Percentiles rank a stretch among this genome's conserved stretches.
Evolutionary conservation across 2,888 invertebrate genomes (phyloP).

Genomic region (Pinctada fucata): DNA sequence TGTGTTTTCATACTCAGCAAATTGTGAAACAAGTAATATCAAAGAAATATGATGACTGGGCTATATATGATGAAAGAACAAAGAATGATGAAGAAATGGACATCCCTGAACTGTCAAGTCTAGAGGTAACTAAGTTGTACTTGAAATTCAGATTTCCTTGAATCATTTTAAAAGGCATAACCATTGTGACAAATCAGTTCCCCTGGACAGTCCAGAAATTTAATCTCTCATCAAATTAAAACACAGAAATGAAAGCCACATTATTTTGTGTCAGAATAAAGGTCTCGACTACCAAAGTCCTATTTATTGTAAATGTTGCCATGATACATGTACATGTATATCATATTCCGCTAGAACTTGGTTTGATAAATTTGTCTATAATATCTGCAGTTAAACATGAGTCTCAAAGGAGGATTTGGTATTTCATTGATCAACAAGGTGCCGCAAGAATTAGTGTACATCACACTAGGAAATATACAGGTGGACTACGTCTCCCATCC

Average conservation of each 20-base stretch:
- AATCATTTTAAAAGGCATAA: too few species aligned
- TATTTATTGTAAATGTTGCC: too few species aligned
- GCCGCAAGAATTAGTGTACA: conserved; percentile 89
- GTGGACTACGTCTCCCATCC: conserved; percentile 72
- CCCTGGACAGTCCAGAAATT: too few species aligned
- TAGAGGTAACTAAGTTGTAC: conserved; percentile 18
- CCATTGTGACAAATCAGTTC: too few species aligned
- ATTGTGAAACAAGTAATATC: conserved; percentile 5
- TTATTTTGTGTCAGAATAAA: too few species aligned
- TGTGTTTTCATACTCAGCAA: background rate
- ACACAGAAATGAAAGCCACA: too few species aligned
- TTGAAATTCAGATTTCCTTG: too few species aligned
- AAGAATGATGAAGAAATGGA: conserved; percentile 42
- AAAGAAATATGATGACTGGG: conserved; percentile 56
- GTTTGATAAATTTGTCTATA: background rate
- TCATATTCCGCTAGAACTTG: too few species aligned
- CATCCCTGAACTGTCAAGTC: conserved; percentile 2
- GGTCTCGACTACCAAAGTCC: too few species aligned
- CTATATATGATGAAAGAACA: conserved; percentile 59
- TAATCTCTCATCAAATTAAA: too few species aligned
- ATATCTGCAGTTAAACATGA: conserved; percentile 63
- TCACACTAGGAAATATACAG: conserved; percentile 77
- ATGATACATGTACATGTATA: too few species aligned
- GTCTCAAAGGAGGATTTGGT: conserved; percentile 82
- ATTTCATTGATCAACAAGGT: conserved; percentile 88